Conservation (phyloP, 2,797 vertebrate genomes). For the Pagetopsis macropterus region DNA sequence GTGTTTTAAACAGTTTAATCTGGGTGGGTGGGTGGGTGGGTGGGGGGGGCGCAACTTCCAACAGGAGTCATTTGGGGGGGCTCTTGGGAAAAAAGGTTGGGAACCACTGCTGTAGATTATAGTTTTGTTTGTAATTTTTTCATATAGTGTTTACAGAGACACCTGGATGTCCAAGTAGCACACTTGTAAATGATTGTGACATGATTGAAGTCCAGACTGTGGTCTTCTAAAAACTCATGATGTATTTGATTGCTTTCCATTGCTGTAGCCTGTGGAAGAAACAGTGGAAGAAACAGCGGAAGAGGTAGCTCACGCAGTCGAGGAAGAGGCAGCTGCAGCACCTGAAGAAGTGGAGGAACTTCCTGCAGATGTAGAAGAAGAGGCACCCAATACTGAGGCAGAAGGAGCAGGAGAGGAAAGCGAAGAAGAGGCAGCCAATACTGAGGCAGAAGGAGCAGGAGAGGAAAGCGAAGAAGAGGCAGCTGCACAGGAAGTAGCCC, state of each 20-base stretch:
- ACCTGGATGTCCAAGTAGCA: neutral
- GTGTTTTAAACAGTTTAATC: no score
- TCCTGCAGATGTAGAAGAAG: constrained; percentile 1
- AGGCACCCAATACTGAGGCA: constrained; percentile 2
- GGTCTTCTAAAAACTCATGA: constrained; percentile 3
- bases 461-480: constrained; percentile 14
- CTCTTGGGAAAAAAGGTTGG: no score
- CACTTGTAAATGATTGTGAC: neutral
- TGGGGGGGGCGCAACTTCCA: no score
- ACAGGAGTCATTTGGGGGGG: no score
- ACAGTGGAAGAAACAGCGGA: neutral
- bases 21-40: no score
- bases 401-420: constrained; percentile 23
- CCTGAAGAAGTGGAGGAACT: neutral
- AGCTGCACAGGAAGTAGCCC: constrained; percentile 33
- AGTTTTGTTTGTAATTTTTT: neutral
- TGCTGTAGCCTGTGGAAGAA: constrained; percentile 50
- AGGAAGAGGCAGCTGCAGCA: neutral
- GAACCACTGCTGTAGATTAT: neutral
- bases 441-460: constrained; percentile 17
- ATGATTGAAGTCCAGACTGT: neutral
- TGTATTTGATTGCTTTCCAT: constrained; percentile 15
- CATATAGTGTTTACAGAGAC: neutral
- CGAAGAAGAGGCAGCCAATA: constrained; percentile 4
- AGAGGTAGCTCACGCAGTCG: neutral